Conservation (phyloP, 2,888 invertebrate genomes). For the Aspidiotus rigidus region DNA sequence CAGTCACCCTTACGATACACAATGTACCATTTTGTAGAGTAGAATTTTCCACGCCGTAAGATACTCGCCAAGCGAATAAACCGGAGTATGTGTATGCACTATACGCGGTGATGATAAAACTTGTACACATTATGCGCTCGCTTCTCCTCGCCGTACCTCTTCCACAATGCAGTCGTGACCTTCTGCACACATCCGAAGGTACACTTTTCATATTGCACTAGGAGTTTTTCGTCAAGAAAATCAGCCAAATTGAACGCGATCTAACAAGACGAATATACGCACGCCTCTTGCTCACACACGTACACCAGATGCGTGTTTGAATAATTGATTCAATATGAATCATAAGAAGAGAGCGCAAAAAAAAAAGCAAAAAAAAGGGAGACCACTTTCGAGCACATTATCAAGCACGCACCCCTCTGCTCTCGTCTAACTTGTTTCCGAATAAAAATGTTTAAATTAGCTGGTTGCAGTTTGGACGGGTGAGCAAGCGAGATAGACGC, state of each 20-base stretch:
- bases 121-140: too few relatives aligned
- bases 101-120: too few relatives aligned
- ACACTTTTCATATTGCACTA: too few relatives aligned
- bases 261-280: conserved; percentile 13
- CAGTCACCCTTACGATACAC: too few relatives aligned
- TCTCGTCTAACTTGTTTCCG: conserved; percentile 6
- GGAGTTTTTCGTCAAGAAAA: not conserved
- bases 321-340: conserved; percentile 38
- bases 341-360: conserved; percentile 30
- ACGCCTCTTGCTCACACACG: conserved; percentile 28
- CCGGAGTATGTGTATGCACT: too few relatives aligned
- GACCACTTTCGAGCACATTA: conserved; percentile 17
- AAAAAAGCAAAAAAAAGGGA: conserved; percentile 12
- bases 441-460: conserved; percentile 33
- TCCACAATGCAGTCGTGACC: not conserved
- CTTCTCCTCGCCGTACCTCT: not conserved
- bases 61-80: too few relatives aligned
- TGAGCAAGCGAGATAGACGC: not conserved
- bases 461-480: conserved; percentile 19
- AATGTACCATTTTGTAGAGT: too few relatives aligned
- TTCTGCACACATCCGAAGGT: not conserved
- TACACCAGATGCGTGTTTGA: conserved; percentile 38
- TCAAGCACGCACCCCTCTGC: not conserved
- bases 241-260: conserved; percentile 1
- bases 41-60: too few relatives aligned